These are phyloP conservation scores for Vulpes vulpes DNA, from an alignment of 2,113 vertebrate species.

Conservation along the genomic window DNA sequence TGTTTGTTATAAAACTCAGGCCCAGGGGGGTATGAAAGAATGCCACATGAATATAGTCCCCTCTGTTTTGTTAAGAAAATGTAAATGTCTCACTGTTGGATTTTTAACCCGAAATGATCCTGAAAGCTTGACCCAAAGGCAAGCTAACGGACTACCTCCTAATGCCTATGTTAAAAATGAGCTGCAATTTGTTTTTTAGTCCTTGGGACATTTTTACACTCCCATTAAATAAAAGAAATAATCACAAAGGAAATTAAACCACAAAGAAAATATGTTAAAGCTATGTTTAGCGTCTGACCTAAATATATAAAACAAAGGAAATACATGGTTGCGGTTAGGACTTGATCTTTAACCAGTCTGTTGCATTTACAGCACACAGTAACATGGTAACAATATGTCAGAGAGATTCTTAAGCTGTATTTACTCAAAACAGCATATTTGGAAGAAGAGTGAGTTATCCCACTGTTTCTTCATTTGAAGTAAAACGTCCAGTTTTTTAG, in stretches of 20 bases:
- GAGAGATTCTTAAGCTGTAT: not conserved
- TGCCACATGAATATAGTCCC: not conserved
- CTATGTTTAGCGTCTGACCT: slow-evolving; percentile 60
- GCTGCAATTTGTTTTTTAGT: slow-evolving; percentile 69
- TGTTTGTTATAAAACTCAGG: not conserved
- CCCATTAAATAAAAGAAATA: slow-evolving; percentile 72
- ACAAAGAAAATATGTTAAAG: slow-evolving; percentile 71
- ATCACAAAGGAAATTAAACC: slow-evolving; percentile 81
- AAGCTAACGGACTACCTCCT: slow-evolving; percentile 16
- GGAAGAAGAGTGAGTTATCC: slow-evolving; percentile 22
- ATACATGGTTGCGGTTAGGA: slow-evolving; percentile 49
- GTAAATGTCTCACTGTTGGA: not conserved
- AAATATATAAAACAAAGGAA: slow-evolving; percentile 74
- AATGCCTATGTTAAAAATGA: slow-evolving; percentile 26
- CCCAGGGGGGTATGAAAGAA: not conserved
- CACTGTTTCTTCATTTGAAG: slow-evolving; percentile 14
- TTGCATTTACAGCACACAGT: not conserved
- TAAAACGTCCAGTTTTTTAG: not conserved
- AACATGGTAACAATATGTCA: slow-evolving; percentile 32
- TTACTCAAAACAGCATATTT: slow-evolving; percentile 40
- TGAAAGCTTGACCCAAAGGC: slow-evolving; percentile 34
- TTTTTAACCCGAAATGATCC: slow-evolving; percentile 38
- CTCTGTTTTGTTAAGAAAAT: slow-evolving; percentile 49
- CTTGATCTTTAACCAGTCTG: not conserved
- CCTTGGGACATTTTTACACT: slow-evolving; percentile 69